Evolutionary conservation across 23 tunicate species (phyloP).

Genomic region (Ciona savignyi): DNA sequence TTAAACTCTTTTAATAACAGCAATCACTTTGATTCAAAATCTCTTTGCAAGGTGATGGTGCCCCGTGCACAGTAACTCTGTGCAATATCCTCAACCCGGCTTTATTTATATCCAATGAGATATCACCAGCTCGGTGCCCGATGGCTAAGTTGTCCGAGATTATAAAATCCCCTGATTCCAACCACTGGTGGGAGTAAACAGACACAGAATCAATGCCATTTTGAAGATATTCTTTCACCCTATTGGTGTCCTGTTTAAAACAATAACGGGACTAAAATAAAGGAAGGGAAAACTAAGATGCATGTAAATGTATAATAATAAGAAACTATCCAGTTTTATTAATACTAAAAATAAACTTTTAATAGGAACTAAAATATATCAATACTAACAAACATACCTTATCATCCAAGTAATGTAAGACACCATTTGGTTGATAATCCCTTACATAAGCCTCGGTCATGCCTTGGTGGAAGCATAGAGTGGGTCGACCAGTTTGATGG

Average conservation of each 20-base stretch:
- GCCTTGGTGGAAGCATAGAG: conserved; percentile 42
- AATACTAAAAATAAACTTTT: too few species aligned
- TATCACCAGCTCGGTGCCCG: conserved; percentile 44
- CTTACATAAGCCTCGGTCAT: conserved; percentile 25
- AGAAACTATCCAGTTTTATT: too few species aligned
- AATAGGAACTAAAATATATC: too few species aligned
- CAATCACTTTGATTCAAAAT: neutral
- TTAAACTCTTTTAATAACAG: neutral
- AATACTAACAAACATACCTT: too few species aligned
- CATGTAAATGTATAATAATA: too few species aligned
- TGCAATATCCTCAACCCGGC: conserved; percentile 39
- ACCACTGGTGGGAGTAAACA: conserved; percentile 44
- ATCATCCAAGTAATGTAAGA: neutral
- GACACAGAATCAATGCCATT: conserved; percentile 16
- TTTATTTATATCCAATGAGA: conserved; percentile 8
- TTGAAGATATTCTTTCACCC: conserved; percentile 2
- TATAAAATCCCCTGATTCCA: conserved; percentile 27
- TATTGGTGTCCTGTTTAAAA: conserved; percentile 11
- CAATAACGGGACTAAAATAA: neutral
- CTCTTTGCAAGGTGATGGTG: conserved; percentile 23
- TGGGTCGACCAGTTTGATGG: conserved; percentile 35
- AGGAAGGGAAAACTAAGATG: neutral
- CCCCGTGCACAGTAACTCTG: conserved; percentile 35
- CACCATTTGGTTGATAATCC: conserved; percentile 13
- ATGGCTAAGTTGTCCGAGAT: conserved; percentile 48